Conservation (phyloP, 1,140 invertebrate species). For the Microplitis mediator region DNA sequence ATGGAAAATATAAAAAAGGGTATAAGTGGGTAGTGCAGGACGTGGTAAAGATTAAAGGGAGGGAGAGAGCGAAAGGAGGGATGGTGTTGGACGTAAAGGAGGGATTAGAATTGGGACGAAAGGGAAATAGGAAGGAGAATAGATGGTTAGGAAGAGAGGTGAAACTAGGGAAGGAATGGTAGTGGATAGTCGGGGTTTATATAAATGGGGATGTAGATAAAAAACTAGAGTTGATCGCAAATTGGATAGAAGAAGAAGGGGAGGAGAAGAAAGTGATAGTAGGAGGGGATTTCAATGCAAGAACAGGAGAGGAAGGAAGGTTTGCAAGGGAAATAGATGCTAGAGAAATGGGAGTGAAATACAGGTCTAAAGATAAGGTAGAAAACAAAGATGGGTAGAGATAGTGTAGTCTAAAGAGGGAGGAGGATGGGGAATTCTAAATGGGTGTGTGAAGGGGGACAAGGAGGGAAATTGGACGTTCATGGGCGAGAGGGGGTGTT, state of each 20-base stretch:
- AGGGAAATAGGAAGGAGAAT: no score
- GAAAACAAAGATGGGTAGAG: no score
- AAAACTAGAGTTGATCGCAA: background rate
- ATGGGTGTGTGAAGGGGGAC: background rate
- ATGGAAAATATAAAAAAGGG: background rate
- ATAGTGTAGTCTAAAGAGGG: background rate
- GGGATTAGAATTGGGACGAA: no score
- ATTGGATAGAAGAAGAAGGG: background rate
- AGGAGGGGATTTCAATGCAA: background rate
- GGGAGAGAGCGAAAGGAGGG: no score
- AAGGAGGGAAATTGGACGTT: background rate
- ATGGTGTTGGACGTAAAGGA: no score
- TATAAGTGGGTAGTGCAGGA: background rate
- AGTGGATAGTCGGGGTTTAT: background rate
- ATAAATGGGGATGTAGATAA: background rate
- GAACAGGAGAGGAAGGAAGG: background rate
- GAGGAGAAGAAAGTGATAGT: background rate
- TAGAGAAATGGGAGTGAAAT: background rate
- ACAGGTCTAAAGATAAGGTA: background rate
- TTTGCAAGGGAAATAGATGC: background rate
- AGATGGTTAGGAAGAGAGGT: no score
- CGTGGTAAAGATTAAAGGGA: background rate
- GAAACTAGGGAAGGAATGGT: background rate
- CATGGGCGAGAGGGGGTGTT: background rate
- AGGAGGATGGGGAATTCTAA: background rate